A percentile compares a stretch with the other conserved stretches of the same genome.
Conservation (phyloP, 2,797 vertebrate genomes). For the Gadopsis marmoratus region DNA sequence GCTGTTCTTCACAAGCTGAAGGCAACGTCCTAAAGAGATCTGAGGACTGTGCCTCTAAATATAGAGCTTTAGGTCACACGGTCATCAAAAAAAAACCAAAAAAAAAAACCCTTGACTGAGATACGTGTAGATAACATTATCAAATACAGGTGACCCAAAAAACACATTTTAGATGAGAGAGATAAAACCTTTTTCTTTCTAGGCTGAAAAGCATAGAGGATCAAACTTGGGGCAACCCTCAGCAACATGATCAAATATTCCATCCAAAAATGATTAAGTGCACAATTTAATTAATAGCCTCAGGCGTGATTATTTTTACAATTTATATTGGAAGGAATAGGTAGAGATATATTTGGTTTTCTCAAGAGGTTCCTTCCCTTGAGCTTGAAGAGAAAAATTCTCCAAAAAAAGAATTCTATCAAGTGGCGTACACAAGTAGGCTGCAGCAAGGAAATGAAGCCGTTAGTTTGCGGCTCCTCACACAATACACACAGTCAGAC, state of each 20-base stretch:
- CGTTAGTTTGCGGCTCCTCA: not conserved
- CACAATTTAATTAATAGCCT: slow-evolving; percentile 75
- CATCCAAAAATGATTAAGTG: slow-evolving; percentile 75
- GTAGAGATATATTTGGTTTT: slow-evolving; percentile 74
- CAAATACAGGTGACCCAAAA: slow-evolving; percentile 38
- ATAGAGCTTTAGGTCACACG: slow-evolving; percentile 17
- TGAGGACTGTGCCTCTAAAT: slow-evolving; percentile 42
- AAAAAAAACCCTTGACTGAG: not conserved
- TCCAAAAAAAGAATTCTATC: slow-evolving; percentile 36
- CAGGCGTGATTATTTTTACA: slow-evolving; percentile 72
- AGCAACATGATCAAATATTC: slow-evolving; percentile 72
- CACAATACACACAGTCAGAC: slow-evolving; percentile 26
- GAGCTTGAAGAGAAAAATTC: slow-evolving; percentile 47
- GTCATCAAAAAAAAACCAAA: not conserved
- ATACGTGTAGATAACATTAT: slow-evolving; percentile 1
- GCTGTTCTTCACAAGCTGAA: slow-evolving; percentile 50
- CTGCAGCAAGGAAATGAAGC: slow-evolving; percentile 8
- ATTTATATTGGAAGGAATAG: slow-evolving; percentile 59
- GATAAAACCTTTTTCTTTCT: slow-evolving; percentile 6
- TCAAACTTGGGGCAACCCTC: slow-evolving; percentile 58
- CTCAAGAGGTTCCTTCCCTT: slow-evolving; percentile 63
- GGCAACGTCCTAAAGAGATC: slow-evolving; percentile 40
- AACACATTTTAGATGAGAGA: slow-evolving; percentile 20
- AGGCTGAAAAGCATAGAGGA: slow-evolving; percentile 53
- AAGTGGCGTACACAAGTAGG: slow-evolving; percentile 50